Conservation (phyloP, 2,888 invertebrate genomes). For the Acleris literana region DNA sequence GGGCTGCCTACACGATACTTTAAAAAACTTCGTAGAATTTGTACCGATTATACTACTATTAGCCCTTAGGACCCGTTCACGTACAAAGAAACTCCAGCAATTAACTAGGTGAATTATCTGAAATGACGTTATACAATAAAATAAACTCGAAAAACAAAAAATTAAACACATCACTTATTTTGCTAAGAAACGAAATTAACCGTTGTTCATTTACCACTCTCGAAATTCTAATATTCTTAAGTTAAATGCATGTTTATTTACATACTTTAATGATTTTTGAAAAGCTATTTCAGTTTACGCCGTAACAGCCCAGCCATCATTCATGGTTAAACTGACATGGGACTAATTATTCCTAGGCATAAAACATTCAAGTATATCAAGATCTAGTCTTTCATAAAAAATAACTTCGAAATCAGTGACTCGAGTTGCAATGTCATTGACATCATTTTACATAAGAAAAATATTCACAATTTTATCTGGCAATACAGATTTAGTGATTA, state of each 20-base stretch:
- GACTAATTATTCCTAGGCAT: conserved; percentile 74
- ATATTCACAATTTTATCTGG: conserved; percentile 84
- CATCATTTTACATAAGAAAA: conserved; percentile 79
- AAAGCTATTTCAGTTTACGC: conserved; percentile 59
- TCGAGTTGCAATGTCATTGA: conserved; percentile 74
- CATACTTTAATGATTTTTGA: conserved; percentile 69
- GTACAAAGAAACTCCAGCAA: conserved; percentile 77
- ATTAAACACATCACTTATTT: conserved; percentile 70
- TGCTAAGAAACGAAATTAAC: conserved; percentile 72
- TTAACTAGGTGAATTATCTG: conserved; percentile 73
- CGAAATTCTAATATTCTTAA: conserved; percentile 72
- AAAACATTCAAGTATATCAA: conserved; percentile 72
- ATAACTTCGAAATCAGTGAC: conserved; percentile 79
- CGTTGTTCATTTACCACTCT: conserved; percentile 68
- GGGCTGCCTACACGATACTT: conserved; percentile 69
- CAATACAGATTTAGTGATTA: conserved; percentile 79
- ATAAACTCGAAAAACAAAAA: conserved; percentile 66
- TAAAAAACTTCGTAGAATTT: conserved; percentile 61
- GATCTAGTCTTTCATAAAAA: conserved; percentile 80
- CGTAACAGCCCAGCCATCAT: conserved; percentile 62
- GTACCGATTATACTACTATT: conserved; percentile 69
- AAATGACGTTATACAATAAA: conserved; percentile 68
- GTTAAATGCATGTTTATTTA: conserved; percentile 80
- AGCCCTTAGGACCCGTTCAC: conserved; percentile 75
- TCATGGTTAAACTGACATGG: conserved; percentile 60